A percentile compares a stretch with the other conserved stretches of the same genome.
These are phyloP conservation scores for Ceratitis capitata DNA, from an alignment of 1,140 invertebrate species.

Conservation along the genomic window DNA sequence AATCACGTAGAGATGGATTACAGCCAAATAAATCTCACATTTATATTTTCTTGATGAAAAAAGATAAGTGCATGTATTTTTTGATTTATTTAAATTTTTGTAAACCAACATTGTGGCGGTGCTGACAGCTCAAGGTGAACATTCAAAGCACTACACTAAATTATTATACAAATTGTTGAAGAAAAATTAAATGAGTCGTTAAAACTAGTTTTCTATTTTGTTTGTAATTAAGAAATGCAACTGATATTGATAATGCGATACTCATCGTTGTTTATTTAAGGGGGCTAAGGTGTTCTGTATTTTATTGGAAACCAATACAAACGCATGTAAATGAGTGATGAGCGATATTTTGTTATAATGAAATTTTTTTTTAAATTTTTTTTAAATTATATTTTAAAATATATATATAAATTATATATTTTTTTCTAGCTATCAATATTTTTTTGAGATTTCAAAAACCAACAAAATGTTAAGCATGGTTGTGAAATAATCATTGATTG, in stretches of 20 bases:
- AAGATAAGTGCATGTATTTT: not conserved
- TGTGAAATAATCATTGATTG: no score
- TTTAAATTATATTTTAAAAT: no score
- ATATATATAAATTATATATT: no score
- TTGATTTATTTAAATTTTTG: not conserved
- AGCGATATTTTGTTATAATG: no score
- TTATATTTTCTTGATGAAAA: not conserved
- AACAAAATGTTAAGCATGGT: no score
- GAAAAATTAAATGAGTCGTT: not conserved
- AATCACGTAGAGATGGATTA: not conserved
- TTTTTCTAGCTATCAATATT: no score
- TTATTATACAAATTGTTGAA: not conserved
- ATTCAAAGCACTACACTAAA: not conserved
- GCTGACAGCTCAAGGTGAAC: not conserved
- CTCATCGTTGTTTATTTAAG: no score
- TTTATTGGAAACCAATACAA: not conserved
- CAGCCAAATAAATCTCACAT: not conserved
- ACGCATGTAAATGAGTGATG: not conserved
- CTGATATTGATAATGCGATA: not conserved
- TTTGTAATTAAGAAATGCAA: not conserved
- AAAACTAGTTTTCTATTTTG: not conserved
- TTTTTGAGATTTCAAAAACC: no score
- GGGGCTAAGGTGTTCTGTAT: not conserved
- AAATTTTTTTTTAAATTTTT: no score
- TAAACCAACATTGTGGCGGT: not conserved